phyloP scores from a whole-genome alignment of 2,113 vertebrate species.

The Callipepla squamata region DNA sequence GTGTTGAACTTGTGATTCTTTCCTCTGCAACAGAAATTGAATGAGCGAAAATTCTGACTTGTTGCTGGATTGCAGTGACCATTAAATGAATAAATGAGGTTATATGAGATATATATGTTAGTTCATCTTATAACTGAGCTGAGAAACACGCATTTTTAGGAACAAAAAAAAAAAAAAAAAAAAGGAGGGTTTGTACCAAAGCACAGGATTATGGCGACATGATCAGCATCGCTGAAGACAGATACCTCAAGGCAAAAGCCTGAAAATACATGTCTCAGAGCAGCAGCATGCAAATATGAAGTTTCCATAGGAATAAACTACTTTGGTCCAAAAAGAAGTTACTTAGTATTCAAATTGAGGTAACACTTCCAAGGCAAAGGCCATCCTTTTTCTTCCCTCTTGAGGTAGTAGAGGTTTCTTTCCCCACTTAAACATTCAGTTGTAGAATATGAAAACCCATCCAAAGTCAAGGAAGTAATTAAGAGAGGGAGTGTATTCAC shows the following conservation, averaged over 20 bases:
- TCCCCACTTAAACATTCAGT: neutral
- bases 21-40: neutral
- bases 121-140: neutral
- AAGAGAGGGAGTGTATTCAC: neutral
- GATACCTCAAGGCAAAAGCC: neutral
- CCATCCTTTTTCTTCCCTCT: neutral
- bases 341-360: neutral
- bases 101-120: neutral
- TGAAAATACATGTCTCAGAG: neutral
- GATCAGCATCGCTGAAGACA: neutral
- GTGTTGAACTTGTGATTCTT: neutral
- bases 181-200: neutral
- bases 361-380: neutral
- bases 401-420: neutral
- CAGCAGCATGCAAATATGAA: neutral
- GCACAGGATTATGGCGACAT: neutral
- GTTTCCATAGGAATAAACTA: constrained; percentile 13
- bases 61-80: neutral
- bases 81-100: neutral
- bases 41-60: neutral
- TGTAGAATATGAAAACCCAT: neutral
- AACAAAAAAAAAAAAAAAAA: neutral
- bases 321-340: neutral
- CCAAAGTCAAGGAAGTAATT: neutral
- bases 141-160: neutral